Percentiles rank a stretch among this genome's conserved stretches.
Conservation (phyloP, 2,113 vertebrate species). For the Glaucomys volans region DNA sequence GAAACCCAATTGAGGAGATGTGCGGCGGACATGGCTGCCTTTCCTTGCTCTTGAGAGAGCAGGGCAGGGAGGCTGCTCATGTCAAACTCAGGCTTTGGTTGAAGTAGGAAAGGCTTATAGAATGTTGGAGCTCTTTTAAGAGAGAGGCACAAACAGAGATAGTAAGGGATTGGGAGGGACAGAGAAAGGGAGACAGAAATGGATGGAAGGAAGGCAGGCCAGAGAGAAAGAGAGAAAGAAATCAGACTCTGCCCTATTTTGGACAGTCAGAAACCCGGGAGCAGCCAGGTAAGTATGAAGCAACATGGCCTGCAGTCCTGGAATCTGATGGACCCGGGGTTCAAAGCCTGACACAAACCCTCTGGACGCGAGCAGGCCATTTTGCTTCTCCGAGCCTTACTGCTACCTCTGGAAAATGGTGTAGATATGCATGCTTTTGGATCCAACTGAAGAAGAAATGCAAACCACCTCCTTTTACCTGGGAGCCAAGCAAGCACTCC, state of each 20-base stretch:
- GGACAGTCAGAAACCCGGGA: neutral
- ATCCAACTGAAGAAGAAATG: accelerated
- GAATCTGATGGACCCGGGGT: accelerated
- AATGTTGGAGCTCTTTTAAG: neutral
- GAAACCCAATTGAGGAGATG: neutral
- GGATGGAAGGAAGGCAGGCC: accelerated
- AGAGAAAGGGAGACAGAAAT: neutral
- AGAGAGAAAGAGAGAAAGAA: neutral
- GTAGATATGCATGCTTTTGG: neutral
- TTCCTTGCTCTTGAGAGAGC: neutral
- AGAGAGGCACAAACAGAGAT: neutral
- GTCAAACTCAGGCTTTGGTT: neutral
- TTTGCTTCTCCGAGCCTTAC: neutral
- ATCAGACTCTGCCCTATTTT: neutral
- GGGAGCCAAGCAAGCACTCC: neutral
- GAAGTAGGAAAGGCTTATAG: neutral
- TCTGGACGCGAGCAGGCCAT: accelerated
- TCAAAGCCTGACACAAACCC: neutral
- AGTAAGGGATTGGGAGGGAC: neutral
- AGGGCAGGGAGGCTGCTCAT: accelerated
- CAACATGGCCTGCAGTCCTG: too few relatives aligned
- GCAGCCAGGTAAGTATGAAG: neutral
- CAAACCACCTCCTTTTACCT: neutral
- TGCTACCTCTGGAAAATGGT: too few relatives aligned
- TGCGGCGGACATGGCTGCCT: neutral